A percentile compares a stretch with the other conserved stretches of the same genome.
phyloP scores from a whole-genome alignment of 1,140 invertebrate genomes.

The Anadara kagoshimensis region DNA sequence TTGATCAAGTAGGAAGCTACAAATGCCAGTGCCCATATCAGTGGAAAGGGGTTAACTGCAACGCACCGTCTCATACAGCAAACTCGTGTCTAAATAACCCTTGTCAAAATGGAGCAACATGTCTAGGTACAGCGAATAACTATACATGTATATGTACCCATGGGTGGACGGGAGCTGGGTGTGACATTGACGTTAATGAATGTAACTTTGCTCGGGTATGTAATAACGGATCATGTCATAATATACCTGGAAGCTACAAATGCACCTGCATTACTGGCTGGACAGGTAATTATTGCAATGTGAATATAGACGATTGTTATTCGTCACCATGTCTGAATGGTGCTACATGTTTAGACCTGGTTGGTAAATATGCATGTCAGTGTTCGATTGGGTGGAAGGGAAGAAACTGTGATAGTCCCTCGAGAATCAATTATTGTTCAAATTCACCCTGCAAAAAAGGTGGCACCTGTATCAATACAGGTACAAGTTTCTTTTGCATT shows the following conservation, averaged over 20 bases:
- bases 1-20: slow-evolving; percentile 2
- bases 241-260: slow-evolving; percentile 65
- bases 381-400: slow-evolving; percentile 87
- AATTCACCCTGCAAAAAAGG: slow-evolving; percentile 51
- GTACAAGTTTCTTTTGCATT: neutral
- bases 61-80: neutral
- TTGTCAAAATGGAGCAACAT: slow-evolving; percentile 9
- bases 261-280: slow-evolving; percentile 9
- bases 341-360: slow-evolving; percentile 36
- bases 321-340: slow-evolving; percentile 33
- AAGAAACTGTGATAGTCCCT: slow-evolving; percentile 84
- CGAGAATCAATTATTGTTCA: slow-evolving; percentile 22
- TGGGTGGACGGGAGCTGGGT: neutral
- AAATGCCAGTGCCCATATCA: slow-evolving; percentile 10
- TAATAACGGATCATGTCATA: slow-evolving; percentile 10
- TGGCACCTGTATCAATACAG: slow-evolving; percentile 53
- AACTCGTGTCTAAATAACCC: neutral
- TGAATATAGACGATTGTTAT: slow-evolving; percentile 27
- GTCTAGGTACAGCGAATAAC: slow-evolving; percentile 1
- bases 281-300: neutral
- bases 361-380: slow-evolving; percentile 79
- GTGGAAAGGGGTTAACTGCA: neutral
- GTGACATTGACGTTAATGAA: slow-evolving; percentile 8
- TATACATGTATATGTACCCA: neutral
- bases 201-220: slow-evolving; percentile 4